A percentile compares a stretch with the other conserved stretches of the same genome.
phyloP scores from a whole-genome alignment of 2,113 vertebrate species.

The Casuarius casuarius region DNA sequence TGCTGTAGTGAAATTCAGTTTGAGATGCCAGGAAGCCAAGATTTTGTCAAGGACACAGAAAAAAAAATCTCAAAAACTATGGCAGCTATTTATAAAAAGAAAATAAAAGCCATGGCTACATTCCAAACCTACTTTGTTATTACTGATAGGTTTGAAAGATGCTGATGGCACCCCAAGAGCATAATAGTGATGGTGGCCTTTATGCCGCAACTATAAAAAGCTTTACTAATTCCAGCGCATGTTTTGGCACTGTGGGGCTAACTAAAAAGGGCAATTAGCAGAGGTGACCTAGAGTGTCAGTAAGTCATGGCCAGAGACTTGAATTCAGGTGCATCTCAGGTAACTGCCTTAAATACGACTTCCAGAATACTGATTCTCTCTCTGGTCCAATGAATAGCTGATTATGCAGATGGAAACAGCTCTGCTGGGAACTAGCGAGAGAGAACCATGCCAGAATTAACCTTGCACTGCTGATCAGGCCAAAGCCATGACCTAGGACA shows the following conservation, averaged over 20 bases:
- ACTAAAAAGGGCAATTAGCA: background rate
- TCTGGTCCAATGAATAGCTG: background rate
- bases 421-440: background rate
- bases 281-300: background rate
- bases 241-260: background rate
- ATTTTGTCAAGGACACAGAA: slow-evolving; percentile 12
- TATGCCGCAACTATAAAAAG: slow-evolving; percentile 28
- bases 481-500: background rate
- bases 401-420: background rate
- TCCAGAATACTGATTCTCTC: background rate
- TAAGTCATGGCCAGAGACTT: background rate
- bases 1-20: background rate
- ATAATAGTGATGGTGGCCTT: background rate
- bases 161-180: background rate
- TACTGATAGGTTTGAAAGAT: background rate
- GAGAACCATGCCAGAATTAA: background rate
- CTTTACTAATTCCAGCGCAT: background rate
- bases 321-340: background rate
- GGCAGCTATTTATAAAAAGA: slow-evolving; percentile 17
- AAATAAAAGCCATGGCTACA: background rate
- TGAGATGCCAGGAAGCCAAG: background rate
- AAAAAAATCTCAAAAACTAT: background rate
- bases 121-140: background rate
- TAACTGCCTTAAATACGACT: background rate
- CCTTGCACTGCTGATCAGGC: background rate